Percentiles rank a stretch among this genome's conserved stretches.
Evolutionary conservation across 1,140 invertebrate genomes (phyloP).

Genomic region (Drepana arcuata): DNA sequence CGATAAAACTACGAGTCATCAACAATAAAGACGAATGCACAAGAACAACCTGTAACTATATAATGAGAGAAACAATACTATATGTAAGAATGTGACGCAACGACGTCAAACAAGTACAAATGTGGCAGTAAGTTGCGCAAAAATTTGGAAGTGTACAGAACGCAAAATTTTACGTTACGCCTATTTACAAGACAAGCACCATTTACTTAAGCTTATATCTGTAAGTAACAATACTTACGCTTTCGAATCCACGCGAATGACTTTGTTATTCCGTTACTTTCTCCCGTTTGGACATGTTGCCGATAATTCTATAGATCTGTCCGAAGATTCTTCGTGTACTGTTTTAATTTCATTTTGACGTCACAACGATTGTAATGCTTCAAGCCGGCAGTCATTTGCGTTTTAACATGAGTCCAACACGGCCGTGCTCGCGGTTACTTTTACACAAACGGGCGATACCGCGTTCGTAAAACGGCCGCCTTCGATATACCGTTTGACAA

Average conservation of each 20-base stretch:
- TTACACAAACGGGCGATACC: slow-evolving; percentile 17
- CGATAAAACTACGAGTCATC: no score
- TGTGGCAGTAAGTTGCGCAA: no score
- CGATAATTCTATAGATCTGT: slow-evolving; percentile 21
- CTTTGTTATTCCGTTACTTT: slow-evolving; percentile 22
- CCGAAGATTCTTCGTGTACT: slow-evolving; percentile 21
- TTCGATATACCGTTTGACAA: no score
- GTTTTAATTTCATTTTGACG: slow-evolving; percentile 54
- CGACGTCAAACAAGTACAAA: no score
- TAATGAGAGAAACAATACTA: no score
- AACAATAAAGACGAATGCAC: no score
- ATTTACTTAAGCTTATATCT: slow-evolving; percentile 7
- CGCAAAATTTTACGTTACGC: no score
- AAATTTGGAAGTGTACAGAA: no score
- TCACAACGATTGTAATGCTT: slow-evolving; percentile 41
- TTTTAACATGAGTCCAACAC: slow-evolving; percentile 40
- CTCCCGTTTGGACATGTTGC: slow-evolving; percentile 13
- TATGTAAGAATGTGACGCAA: no score
- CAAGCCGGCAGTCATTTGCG: slow-evolving; percentile 42
- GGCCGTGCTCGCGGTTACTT: slow-evolving; percentile 28
- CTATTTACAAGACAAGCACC: slow-evolving; percentile 9
- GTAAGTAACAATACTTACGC: slow-evolving; percentile 18
- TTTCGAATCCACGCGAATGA: slow-evolving; percentile 23
- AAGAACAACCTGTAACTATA: no score
- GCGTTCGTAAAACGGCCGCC: no score